Evolutionary conservation across 2,797 vertebrate genomes (phyloP).

Genomic region (Dromococcyx pavoninus): DNA sequence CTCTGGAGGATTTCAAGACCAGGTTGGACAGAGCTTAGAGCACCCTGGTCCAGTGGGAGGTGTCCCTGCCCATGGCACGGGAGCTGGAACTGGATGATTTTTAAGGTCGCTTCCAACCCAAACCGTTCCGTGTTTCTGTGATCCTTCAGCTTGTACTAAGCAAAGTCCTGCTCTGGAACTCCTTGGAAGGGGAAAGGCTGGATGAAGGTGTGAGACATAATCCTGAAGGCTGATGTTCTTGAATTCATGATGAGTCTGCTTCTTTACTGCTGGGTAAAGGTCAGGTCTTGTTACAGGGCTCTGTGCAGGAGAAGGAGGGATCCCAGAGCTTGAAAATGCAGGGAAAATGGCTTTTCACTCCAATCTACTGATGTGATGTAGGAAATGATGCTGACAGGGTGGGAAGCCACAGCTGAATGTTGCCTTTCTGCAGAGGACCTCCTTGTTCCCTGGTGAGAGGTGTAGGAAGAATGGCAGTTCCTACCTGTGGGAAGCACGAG

Average conservation of each 20-base stretch:
- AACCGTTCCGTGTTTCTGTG: not conserved
- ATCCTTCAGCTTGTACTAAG: not conserved
- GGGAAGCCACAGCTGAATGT: not conserved
- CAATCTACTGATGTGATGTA: not conserved
- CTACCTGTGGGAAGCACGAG: rapidly evolving
- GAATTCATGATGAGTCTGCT: not conserved
- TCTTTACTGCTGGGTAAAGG: not conserved
- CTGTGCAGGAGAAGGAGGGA: not conserved
- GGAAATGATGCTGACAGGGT: rapidly evolving
- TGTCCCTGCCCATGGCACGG: not conserved
- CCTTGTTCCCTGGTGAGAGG: not conserved
- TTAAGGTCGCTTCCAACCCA: not conserved
- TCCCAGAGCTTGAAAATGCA: not conserved
- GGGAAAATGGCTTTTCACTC: not conserved
- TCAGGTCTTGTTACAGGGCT: not conserved
- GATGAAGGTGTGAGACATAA: rapidly evolving
- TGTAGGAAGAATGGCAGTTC: rapidly evolving
- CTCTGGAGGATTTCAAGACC: not conserved
- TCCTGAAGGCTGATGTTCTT: not conserved
- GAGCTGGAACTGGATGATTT: rapidly evolving
- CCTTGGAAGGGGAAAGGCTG: not conserved
- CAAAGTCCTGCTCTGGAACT: not conserved
- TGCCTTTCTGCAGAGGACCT: not conserved
- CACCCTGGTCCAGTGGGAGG: rapidly evolving
- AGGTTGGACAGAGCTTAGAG: rapidly evolving